phyloP scores from a whole-genome alignment of 2,888 invertebrate genomes.

The Himalopsyche tibetana region DNA sequence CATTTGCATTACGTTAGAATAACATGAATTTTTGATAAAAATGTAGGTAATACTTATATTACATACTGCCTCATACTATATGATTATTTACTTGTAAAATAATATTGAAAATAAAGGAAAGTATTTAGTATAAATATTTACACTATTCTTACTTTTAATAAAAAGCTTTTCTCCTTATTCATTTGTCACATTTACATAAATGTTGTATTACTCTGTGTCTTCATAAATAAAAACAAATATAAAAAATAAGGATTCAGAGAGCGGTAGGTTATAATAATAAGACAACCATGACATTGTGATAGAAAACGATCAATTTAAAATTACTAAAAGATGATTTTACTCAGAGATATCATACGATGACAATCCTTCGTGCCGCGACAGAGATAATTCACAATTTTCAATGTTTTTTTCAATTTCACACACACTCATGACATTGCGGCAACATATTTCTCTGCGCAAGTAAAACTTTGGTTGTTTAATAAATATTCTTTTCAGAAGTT shows the following conservation, averaged over 20 bases:
- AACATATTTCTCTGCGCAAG: not conserved
- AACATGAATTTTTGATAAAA: slow-evolving; percentile 43
- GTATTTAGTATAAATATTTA: slow-evolving; percentile 43
- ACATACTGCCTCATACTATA: slow-evolving; percentile 35
- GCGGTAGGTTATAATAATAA: slow-evolving; percentile 35
- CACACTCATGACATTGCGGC: not conserved
- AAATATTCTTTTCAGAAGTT: not conserved
- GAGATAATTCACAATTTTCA: slow-evolving; percentile 27
- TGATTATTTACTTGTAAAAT: slow-evolving; percentile 30
- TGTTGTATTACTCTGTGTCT: slow-evolving; percentile 43
- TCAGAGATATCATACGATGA: slow-evolving; percentile 42
- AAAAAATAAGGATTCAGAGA: slow-evolving; percentile 27
- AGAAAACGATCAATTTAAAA: slow-evolving; percentile 39
- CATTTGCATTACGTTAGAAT: slow-evolving; percentile 64
- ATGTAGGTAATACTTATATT: slow-evolving; percentile 39
- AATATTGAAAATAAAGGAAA: slow-evolving; percentile 39
- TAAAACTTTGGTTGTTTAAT: not conserved
- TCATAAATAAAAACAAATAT: slow-evolving; percentile 34
- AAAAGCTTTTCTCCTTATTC: slow-evolving; percentile 40
- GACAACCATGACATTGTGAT: slow-evolving; percentile 17
- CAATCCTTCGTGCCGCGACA: slow-evolving; percentile 37
- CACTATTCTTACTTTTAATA: slow-evolving; percentile 39
- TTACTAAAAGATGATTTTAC: slow-evolving; percentile 33
- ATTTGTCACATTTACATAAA: slow-evolving; percentile 29
- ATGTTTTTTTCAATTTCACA: slow-evolving; percentile 6